Evolutionary conservation across 2,113 vertebrate genomes (phyloP).

Genomic region (Anoplopoma fimbria): DNA sequence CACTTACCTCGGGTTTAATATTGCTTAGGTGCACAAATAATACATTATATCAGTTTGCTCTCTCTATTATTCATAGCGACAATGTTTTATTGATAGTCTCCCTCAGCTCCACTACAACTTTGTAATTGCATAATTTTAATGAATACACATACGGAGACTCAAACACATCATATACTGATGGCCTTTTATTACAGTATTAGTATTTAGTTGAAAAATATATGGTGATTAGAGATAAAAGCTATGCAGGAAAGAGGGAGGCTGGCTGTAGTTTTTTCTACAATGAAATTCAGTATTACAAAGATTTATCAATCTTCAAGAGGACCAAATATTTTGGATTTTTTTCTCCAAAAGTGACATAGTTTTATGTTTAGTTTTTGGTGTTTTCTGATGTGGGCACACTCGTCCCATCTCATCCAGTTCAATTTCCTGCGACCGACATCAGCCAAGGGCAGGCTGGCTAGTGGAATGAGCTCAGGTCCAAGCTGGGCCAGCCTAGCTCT

Average conservation of each 20-base stretch:
- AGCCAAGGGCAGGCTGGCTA: background rate
- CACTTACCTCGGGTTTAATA: constrained; percentile 72
- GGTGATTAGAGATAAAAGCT: background rate
- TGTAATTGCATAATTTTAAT: constrained; percentile 57
- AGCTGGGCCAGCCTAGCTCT: background rate
- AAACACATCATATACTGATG: background rate
- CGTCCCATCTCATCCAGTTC: background rate
- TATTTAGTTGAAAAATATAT: background rate
- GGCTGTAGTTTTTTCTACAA: background rate
- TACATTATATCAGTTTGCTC: constrained; percentile 72
- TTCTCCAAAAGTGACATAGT: background rate
- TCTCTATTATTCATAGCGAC: constrained; percentile 72
- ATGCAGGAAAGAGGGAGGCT: background rate
- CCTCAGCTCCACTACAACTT: constrained; percentile 32
- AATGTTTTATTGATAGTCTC: constrained; percentile 49
- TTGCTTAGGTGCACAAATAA: constrained; percentile 77
- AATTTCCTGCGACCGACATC: too few species aligned
- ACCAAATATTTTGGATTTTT: background rate
- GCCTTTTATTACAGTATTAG: background rate
- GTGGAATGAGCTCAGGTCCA: background rate
- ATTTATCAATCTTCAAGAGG: background rate
- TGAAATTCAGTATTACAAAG: background rate
- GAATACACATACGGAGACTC: constrained; percentile 23
- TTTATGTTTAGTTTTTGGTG: too few species aligned
- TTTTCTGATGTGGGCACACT: background rate